These are phyloP conservation scores for Eurois occulta DNA, from an alignment of 2,888 invertebrate species.

Conservation along the genomic window DNA sequence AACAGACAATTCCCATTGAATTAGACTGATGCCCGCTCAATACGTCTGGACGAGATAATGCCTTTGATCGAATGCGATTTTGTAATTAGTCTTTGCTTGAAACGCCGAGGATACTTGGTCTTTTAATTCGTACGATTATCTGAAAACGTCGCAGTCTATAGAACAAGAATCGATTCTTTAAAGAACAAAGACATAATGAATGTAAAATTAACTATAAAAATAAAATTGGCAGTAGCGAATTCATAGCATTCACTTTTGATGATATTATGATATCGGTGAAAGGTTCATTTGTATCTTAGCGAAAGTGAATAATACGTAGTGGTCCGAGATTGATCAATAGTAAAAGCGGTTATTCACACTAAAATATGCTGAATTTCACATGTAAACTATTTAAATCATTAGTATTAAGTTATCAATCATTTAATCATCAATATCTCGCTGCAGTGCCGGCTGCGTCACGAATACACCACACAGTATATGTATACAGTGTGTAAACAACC, in stretches of 20 bases:
- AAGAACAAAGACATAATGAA: background rate
- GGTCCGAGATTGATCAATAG: conserved; percentile 54
- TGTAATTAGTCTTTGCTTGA: conserved; percentile 65
- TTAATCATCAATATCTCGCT: background rate
- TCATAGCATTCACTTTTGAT: conserved; percentile 76
- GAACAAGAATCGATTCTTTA: conserved; percentile 6
- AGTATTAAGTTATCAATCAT: background rate
- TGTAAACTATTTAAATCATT: background rate
- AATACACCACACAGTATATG: background rate
- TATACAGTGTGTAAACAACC: no score
- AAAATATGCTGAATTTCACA: conserved; percentile 22
- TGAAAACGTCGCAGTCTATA: background rate
- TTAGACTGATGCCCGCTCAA: conserved; percentile 48
- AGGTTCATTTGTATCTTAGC: conserved; percentile 71
- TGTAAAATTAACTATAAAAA: conserved; percentile 12
- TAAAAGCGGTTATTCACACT: conserved; percentile 20
- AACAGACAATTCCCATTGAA: conserved; percentile 23
- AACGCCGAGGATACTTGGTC: conserved; percentile 45
- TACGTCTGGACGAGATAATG: conserved; percentile 73
- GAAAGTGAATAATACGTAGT: conserved; percentile 69
- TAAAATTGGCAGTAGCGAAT: conserved; percentile 39
- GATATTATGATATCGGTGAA: conserved; percentile 78
- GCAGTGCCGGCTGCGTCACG: background rate
- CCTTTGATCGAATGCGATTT: conserved; percentile 65
- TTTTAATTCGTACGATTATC: conserved; percentile 16